These are phyloP conservation scores for Acrocyrtus sp. DNA, from an alignment of 2,888 invertebrate genomes.

Conservation along the genomic window DNA sequence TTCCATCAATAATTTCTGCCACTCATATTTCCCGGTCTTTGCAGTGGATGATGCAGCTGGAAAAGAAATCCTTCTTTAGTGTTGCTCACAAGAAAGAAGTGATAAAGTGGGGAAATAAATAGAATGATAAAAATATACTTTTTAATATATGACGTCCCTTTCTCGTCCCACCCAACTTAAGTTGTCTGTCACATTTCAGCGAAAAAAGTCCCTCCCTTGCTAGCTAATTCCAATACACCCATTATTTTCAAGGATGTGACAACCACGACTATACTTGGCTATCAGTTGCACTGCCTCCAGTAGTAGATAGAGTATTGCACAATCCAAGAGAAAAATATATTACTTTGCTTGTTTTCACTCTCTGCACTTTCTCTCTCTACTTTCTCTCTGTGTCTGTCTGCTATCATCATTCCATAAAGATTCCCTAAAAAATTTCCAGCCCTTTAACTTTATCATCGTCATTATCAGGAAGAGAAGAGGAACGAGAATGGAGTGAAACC, in stretches of 20 bases:
- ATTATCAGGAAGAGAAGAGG: too few species aligned
- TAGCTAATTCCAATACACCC: slow-evolving; percentile 17
- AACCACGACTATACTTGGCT: slow-evolving; percentile 27
- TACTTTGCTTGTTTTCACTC: slow-evolving; percentile 17
- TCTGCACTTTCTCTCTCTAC: not conserved
- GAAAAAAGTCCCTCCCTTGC: slow-evolving; percentile 12
- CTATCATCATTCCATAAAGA: slow-evolving; percentile 10
- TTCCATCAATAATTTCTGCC: too few species aligned
- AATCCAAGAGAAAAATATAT: slow-evolving; percentile 47
- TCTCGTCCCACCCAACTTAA: not conserved
- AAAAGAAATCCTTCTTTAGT: too few species aligned
- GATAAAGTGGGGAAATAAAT: not conserved
- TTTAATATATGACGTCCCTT: too few species aligned
- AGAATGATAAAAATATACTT: not conserved
- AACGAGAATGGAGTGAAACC: too few species aligned
- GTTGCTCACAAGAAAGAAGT: too few species aligned
- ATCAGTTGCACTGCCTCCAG: too few species aligned
- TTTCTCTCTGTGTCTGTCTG: too few species aligned
- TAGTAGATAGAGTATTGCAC: slow-evolving; percentile 36
- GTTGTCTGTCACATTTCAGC: slow-evolving; percentile 7
- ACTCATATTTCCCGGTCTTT: too few species aligned
- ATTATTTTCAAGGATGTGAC: slow-evolving; percentile 41
- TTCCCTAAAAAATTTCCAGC: too few species aligned
- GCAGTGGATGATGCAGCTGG: too few species aligned
- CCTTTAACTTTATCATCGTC: too few species aligned